These are phyloP conservation scores for Percopsis omiscomaycus DNA, from an alignment of 2,797 vertebrate species.

Conservation along the genomic window DNA sequence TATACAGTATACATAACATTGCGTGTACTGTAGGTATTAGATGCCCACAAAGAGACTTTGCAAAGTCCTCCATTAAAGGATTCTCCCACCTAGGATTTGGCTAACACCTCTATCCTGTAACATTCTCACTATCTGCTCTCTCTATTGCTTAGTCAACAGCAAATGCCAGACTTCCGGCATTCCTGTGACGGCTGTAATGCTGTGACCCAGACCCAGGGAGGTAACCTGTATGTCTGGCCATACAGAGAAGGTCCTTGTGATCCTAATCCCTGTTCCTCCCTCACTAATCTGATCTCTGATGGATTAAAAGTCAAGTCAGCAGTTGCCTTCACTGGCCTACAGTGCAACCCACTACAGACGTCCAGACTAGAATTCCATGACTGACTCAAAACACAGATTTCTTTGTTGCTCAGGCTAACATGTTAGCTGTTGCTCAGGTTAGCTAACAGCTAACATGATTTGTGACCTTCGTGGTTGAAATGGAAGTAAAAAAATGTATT, in stretches of 20 bases:
- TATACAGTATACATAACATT: no score
- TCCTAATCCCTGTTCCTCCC: constrained; percentile 51
- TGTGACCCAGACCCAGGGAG: constrained; percentile 24
- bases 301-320: constrained; percentile 57
- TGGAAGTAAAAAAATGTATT: no score
- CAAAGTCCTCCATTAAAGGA: no score
- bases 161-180: not conserved
- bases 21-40: no score
- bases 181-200: constrained; percentile 19
- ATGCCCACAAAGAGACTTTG: no score
- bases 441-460: no score
- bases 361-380: not conserved
- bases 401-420: no score
- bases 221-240: constrained; percentile 36
- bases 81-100: no score
- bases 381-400: not conserved
- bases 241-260: constrained; percentile 25
- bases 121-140: no score
- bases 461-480: no score
- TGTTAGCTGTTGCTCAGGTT: no score
- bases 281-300: constrained; percentile 67
- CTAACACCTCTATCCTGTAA: no score
- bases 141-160: constrained; percentile 4
- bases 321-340: constrained; percentile 3
- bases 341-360: not conserved